phyloP scores from a whole-genome alignment of 1,140 invertebrate species.

The Paralvinella palmiformis region DNA sequence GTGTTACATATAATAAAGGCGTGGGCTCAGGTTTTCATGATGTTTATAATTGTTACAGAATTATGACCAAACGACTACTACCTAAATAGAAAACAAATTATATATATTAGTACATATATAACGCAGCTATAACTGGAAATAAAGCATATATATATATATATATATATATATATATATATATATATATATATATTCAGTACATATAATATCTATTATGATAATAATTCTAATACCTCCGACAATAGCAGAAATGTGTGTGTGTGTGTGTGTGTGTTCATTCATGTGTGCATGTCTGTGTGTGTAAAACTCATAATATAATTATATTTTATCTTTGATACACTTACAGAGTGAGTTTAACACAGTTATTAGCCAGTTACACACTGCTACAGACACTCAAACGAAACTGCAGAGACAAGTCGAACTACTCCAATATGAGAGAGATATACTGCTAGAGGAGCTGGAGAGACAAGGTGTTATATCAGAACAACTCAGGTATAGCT shows the following conservation, averaged over 20 bases:
- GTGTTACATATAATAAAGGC: no score
- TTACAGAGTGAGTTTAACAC: slow-evolving; percentile 24
- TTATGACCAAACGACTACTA: no score
- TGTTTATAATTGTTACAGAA: no score
- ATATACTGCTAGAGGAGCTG: slow-evolving; percentile 36
- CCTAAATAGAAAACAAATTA: no score
- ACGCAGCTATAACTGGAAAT: no score
- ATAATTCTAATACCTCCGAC: no score
- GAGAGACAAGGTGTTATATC: slow-evolving; percentile 32
- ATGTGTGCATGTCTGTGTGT: not conserved
- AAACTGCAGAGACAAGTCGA: slow-evolving; percentile 30
- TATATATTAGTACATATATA: no score
- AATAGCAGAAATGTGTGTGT: no score
- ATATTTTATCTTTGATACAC: not conserved
- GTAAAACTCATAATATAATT: not conserved
- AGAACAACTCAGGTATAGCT: slow-evolving; percentile 15
- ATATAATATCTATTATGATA: not conserved
- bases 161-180: not conserved
- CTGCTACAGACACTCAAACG: slow-evolving; percentile 26
- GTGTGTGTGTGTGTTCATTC: not conserved
- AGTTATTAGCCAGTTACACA: slow-evolving; percentile 19
- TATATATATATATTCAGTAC: not conserved
- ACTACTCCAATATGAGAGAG: slow-evolving; percentile 28
- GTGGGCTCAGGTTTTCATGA: no score
- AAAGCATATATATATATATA: no score